Evolutionary conservation across 2,888 invertebrate species (phyloP), one percentile per base, ranked within the genome.

Genomic region (Phaonia tiefii): DNA sequence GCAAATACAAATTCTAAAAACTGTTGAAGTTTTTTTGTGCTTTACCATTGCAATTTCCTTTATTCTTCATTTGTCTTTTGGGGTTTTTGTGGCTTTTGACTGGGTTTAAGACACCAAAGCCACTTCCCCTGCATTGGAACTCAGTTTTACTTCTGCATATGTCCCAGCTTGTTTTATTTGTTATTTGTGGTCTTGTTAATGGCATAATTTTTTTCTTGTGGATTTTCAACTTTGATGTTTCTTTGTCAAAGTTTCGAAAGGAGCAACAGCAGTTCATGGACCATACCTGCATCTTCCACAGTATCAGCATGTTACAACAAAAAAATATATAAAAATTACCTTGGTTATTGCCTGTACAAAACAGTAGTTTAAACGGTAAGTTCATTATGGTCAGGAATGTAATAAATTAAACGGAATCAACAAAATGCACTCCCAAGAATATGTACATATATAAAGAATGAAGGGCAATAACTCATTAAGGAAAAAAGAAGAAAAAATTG

Each of bases 291-390:
- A 58, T 37, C 58, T 26, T 56, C 56, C 25, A 37, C 58, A 58
- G 26, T 15, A 58, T 5, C 15, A 49, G 49, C 17, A n/a, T n/a
- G n/a, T n/a, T n/a, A n/a, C n/a, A n/a, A n/a, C n/a, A n/a, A n/a
- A n/a, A n/a, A n/a, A n/a, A n/a, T n/a, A n/a, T n/a, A 56, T 4
- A 56, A 56, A 58, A 31, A 58, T 58, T 58, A 58, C 31, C 31
- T 31, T 15, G 58, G 58, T 58, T 58, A 11, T 58, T 54, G 20
- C 22, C 22, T 31, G 20, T 54, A 44, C 13, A 2, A 58, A 31
- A 74, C 74, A 75, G 80, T 77, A 80, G 80, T 80, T 75, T 70
- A 77, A 77, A 80, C 80, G 75, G 80, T 80, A 71, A 74, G 80
- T 80, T 77, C 75, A 80, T 80, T 80, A 80, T 75, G 74, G 60